These are phyloP conservation scores for Deilephila elpenor DNA, from an alignment of 2,888 invertebrate genomes.

Conservation along the genomic window DNA sequence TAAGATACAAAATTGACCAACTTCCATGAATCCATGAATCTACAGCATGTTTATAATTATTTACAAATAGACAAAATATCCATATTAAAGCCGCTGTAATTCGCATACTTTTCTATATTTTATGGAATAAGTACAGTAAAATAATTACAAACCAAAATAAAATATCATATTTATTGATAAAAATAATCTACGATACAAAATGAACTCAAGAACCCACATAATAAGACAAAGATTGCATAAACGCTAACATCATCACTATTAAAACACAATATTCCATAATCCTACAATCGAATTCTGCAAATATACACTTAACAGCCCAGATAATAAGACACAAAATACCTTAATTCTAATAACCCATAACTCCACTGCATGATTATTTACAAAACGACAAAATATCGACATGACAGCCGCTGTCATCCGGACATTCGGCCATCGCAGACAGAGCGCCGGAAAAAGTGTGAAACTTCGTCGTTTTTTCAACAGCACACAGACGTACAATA, in stretches of 20 bases:
- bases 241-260: neutral
- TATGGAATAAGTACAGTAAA: no score
- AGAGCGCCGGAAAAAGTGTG: slow-evolving; percentile 52
- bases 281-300: neutral
- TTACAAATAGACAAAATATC: neutral
- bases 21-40: neutral
- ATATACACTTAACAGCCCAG: neutral
- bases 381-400: slow-evolving; percentile 1
- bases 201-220: no score
- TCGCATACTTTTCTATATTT: neutral
- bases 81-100: slow-evolving; percentile 4
- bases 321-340: neutral
- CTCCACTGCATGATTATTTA: slow-evolving; percentile 20
- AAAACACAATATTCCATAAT: neutral
- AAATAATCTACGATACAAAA: neutral
- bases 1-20: neutral
- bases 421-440: slow-evolving; percentile 14
- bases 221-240: no score
- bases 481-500: slow-evolving; percentile 39
- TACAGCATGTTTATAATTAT: neutral
- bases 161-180: no score
- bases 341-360: neutral
- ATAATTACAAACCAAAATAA: no score
- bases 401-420: slow-evolving; percentile 17
- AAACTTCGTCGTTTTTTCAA: slow-evolving; percentile 48